Percentiles rank a stretch among this genome's conserved stretches.
phyloP scores from a whole-genome alignment of 2,797 vertebrate genomes.

The Esox lucius region DNA sequence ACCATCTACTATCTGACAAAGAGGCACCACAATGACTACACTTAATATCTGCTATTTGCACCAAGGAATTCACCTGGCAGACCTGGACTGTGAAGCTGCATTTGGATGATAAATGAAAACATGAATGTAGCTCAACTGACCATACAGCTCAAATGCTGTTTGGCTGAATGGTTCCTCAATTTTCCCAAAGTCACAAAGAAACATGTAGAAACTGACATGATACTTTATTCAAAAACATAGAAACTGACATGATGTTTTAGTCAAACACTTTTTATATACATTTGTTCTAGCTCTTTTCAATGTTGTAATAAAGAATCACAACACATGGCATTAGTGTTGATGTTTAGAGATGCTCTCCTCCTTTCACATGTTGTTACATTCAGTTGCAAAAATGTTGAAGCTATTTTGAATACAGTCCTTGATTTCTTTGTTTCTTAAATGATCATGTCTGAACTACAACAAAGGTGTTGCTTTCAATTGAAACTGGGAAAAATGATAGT shows the following conservation, averaged over 20 bases:
- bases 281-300: conserved; percentile 54
- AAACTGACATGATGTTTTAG: conserved; percentile 50
- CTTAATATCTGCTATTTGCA: conserved; percentile 28
- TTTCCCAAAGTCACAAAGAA: conserved; percentile 39
- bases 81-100: conserved; percentile 41
- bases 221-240: conserved; percentile 25
- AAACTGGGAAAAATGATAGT: neutral
- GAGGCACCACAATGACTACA: conserved; percentile 43
- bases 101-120: conserved; percentile 14
- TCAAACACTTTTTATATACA: conserved; percentile 32
- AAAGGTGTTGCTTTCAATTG: neutral
- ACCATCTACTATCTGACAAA: conserved; percentile 70
- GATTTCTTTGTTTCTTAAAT: neutral
- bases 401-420: too few species aligned
- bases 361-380: conserved; percentile 1
- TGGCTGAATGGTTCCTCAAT: conserved; percentile 40
- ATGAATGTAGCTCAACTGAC: conserved; percentile 84
- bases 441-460: neutral
- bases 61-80: conserved; percentile 21
- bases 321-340: conserved; percentile 79
- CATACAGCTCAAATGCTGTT: conserved; percentile 61
- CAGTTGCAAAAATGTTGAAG: too few species aligned
- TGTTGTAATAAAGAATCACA: conserved; percentile 77
- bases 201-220: too few species aligned
- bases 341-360: conserved; percentile 89